phyloP scores from a whole-genome alignment of 2,113 vertebrate genomes.

The Jacana jacana region DNA sequence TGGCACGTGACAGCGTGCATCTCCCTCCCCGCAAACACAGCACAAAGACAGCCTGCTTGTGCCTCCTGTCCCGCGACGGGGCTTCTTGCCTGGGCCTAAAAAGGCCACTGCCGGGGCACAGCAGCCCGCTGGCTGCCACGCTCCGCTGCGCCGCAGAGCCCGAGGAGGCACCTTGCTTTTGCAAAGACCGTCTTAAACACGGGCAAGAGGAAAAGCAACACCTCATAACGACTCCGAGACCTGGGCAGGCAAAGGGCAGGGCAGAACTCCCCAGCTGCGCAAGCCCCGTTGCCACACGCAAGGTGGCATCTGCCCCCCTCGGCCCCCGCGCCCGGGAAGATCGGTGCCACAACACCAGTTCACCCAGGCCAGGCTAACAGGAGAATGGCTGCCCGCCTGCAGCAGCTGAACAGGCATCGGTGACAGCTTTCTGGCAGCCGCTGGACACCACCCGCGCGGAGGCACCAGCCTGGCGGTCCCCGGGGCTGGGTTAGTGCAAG shows the following conservation, averaged over 20 bases:
- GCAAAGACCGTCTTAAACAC: fast-evolving
- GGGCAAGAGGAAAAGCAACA: not conserved
- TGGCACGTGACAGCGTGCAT: fast-evolving
- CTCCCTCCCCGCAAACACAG: not conserved
- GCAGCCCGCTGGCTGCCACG: fast-evolving
- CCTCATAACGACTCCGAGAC: fast-evolving
- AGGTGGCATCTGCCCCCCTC: fast-evolving
- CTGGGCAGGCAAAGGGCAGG: not conserved
- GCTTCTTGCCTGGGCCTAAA: not conserved
- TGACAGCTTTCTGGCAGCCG: fast-evolving
- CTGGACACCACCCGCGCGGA: not conserved
- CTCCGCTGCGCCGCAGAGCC: not conserved
- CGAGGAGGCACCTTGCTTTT: fast-evolving
- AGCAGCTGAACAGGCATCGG: not conserved
- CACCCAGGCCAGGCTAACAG: fast-evolving
- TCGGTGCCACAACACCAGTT: fast-evolving
- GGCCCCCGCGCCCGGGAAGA: fast-evolving
- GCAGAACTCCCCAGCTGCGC: not conserved
- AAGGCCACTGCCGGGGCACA: not conserved
- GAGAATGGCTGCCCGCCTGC: not conserved
- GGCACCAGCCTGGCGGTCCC: not conserved
- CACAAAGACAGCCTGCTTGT: not conserved
- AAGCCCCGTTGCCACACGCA: fast-evolving
- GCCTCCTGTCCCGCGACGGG: not conserved
- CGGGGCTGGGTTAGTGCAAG: fast-evolving